A percentile compares a stretch with the other conserved stretches of the same genome.
Conservation (phyloP, 2,113 vertebrate species). For the Lonchura striata region DNA sequence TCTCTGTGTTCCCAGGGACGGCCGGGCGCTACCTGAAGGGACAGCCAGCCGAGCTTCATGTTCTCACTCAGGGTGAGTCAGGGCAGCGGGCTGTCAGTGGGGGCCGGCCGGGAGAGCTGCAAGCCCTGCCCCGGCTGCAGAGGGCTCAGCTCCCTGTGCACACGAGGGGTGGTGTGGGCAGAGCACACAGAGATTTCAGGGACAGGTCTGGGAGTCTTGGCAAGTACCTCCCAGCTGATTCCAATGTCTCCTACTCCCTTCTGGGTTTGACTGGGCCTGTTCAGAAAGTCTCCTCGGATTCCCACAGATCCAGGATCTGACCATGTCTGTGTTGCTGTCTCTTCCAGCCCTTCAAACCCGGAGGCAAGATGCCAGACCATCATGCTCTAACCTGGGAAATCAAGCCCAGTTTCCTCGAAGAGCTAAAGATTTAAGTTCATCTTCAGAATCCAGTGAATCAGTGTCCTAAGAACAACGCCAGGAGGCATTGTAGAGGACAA, state of each 20-base stretch:
- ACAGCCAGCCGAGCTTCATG: not conserved
- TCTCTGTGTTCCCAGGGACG: not conserved
- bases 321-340: no score
- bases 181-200: no score
- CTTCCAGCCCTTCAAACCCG: no score
- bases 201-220: no score
- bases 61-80: not conserved
- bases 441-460: not conserved
- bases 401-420: no score
- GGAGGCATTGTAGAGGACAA: not conserved
- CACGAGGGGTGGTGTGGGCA: no score
- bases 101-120: not conserved
- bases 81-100: not conserved
- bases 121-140: accelerated
- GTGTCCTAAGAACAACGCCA: not conserved
- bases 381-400: not conserved
- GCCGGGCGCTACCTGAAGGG: not conserved
- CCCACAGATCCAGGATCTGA: no score
- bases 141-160: accelerated
- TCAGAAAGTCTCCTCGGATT: no score
- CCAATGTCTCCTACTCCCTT: no score
- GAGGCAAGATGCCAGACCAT: not conserved
- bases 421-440: not conserved
- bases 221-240: no score
- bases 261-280: no score